A percentile compares a stretch with the other conserved stretches of the same genome.
Conservation (phyloP, 2,888 invertebrate species). For the Eupsilia transversa region DNA sequence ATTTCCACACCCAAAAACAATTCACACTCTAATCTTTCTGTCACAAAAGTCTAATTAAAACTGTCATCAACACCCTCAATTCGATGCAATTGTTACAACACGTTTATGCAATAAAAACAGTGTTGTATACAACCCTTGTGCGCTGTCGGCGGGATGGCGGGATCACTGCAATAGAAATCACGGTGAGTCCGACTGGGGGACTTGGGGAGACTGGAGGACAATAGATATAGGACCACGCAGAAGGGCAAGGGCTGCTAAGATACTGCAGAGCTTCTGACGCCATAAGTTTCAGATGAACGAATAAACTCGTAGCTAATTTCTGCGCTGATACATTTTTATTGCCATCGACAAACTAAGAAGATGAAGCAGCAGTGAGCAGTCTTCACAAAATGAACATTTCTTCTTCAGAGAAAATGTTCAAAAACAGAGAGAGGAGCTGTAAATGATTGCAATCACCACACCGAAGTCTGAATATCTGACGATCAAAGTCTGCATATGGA, state of each 20-base stretch:
- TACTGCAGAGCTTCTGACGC: background rate
- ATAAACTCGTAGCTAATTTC: background rate
- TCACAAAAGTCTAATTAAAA: constrained; percentile 66
- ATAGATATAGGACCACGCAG: background rate
- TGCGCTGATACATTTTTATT: background rate
- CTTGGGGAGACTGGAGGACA: constrained; percentile 34
- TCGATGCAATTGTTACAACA: constrained; percentile 65
- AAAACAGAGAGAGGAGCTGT: no score
- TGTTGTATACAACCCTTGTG: constrained; percentile 57
- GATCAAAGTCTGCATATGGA: no score
- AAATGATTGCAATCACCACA: no score
- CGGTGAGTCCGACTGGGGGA: constrained; percentile 41
- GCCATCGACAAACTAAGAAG: background rate
- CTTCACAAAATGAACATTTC: background rate
- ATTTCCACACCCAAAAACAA: constrained; percentile 27
- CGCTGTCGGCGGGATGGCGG: constrained; percentile 32
- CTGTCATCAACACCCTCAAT: constrained; percentile 61
- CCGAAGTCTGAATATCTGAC: no score
- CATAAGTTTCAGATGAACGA: background rate
- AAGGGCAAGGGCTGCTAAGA: background rate
- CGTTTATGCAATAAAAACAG: constrained; percentile 69
- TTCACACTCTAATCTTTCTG: constrained; percentile 30
- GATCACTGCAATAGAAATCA: constrained; percentile 64
- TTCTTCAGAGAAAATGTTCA: no score
- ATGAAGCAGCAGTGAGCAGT: no score